Evolutionary conservation across 2,113 vertebrate species (phyloP), one percentile per base, ranked within the genome.

Genomic region (Trematomus loennbergii): DNA sequence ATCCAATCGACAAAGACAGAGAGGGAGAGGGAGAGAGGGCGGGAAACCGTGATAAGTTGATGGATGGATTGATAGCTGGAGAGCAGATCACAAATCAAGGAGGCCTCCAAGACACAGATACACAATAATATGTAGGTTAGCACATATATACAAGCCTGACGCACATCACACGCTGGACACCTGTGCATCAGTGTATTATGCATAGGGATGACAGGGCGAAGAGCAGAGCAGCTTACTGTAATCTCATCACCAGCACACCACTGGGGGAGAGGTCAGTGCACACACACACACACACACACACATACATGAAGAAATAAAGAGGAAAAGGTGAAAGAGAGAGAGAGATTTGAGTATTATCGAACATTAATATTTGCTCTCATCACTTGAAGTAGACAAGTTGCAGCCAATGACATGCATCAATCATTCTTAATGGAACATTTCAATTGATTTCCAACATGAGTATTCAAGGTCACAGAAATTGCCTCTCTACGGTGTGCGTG

Each of bases 341-440:
- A 83, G 46, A 79, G 57, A 49, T 81, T 68, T 64, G 63, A 87
- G 72, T 58, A 71, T 69, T 86, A 76, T 68, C 83, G 85, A 80
- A 72, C 89, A 88, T 90, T 91, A 83, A 88, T 86, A 88, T 87
- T 89, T 88, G 79, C 83, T 83, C 72, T 81, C 81, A 68, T 78
- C 84, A 79, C 87, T 85, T 78, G 65, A 79, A 85, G 85, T 48
- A 58, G 86, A 83, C 68, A 67, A 79, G 86, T 18, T 82, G 77
- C 82, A 77, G 74, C 78, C 87, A 89, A 81, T 81, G 87, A 84
- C 90, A 82, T 90, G 85, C 87, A 90, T 94, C 92, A 93, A 91
- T 94, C 93, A 91, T 88, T 76, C 92, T 92, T 93, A 91, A 88
- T 91, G 85, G 88, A 91, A 87, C 75, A 84, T 87, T 90, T 88